Base-by-base conservation (phyloP, 2,113 vertebrate genomes). In the Clarias gariepinus region DNA sequence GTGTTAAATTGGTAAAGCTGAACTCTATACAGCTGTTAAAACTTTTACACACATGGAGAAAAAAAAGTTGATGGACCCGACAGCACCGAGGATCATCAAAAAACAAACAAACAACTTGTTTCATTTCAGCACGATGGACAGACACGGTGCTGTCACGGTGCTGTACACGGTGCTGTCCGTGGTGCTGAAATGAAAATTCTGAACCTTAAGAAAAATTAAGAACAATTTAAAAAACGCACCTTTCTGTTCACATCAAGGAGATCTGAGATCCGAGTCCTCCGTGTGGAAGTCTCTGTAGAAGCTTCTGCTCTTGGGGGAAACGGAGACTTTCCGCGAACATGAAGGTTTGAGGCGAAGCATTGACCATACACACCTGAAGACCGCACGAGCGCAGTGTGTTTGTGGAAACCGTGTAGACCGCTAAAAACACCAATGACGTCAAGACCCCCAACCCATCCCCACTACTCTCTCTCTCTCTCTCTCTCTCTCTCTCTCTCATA, bases 361-460 rank as follows among this genome's bases (percentile, higher is more conserved):
- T 90, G 88, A 91, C 91, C 69, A 91, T 84, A 52, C 57, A 58
- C 21, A 47, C 52, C 33, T 81, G 91, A 52, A 85, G 88, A 84
- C 87, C 91, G 87, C 74, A 55, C 83, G 63, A 80, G 89, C 89
- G 85, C 55, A 88, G 85, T 63, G 91, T 88, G 87, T 76, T 61
- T 47, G 88, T 61, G 47, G 25, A 87, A 68, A 11, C 86, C 83
- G 87, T 81, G 82, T 84, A 74, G 85, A 83, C 61, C 71, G 89
- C 87, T 95, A 93, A 93, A 94, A 94, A 87, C 82, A 85, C 36
- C 3, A 18, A 85, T 92, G 92, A 94, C 93, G 93, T 94, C 92
- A 94, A 77, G 57, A 21, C 52, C 10, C 30, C 60, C 4, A 33
- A 41, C 7, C 71, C 41, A 47, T 6, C 41, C 41, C 41, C 41